A percentile compares a stretch with the other conserved stretches of the same genome.
These are phyloP conservation scores for Pimpla rufipes DNA, from an alignment of 2,888 invertebrate species.

Conservation along the genomic window DNA sequence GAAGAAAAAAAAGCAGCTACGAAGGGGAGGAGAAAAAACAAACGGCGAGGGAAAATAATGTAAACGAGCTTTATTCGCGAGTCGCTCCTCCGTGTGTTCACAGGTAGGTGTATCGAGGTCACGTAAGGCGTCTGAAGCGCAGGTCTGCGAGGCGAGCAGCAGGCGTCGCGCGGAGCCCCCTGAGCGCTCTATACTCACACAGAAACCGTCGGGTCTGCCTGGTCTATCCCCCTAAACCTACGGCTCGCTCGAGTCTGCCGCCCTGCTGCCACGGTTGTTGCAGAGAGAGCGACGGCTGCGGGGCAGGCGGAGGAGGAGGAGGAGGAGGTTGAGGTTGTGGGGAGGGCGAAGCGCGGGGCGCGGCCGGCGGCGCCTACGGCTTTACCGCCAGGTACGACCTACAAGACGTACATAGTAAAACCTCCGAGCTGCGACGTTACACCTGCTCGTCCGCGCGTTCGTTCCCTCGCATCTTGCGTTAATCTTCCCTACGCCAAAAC, in stretches of 20 bases:
- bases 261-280: constrained; percentile 21
- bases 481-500: not conserved
- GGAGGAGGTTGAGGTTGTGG: not conserved
- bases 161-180: constrained; percentile 64
- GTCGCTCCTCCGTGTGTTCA: constrained; percentile 55
- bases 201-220: constrained; percentile 44
- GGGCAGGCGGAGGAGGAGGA: constrained; percentile 20
- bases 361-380: constrained; percentile 42
- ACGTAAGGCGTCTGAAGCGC: constrained; percentile 74
- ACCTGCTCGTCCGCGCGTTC: constrained; percentile 44
- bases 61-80: constrained; percentile 8
- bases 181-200: constrained; percentile 55
- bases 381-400: constrained; percentile 64
- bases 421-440: constrained; percentile 58
- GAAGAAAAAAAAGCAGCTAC: not conserved
- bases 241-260: constrained; percentile 49
- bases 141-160: constrained; percentile 71
- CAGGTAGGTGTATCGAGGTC: constrained; percentile 76
- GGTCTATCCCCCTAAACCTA: constrained; percentile 49
- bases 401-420: constrained; percentile 64
- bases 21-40: not conserved
- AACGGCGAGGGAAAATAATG: not conserved
- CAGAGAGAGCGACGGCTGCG: constrained; percentile 19
- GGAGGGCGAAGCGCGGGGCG: too few relatives aligned
- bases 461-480: not conserved